Evolutionary conservation across 2,888 invertebrate genomes (phyloP).

Genomic region (Spilarctia lutea): DNA sequence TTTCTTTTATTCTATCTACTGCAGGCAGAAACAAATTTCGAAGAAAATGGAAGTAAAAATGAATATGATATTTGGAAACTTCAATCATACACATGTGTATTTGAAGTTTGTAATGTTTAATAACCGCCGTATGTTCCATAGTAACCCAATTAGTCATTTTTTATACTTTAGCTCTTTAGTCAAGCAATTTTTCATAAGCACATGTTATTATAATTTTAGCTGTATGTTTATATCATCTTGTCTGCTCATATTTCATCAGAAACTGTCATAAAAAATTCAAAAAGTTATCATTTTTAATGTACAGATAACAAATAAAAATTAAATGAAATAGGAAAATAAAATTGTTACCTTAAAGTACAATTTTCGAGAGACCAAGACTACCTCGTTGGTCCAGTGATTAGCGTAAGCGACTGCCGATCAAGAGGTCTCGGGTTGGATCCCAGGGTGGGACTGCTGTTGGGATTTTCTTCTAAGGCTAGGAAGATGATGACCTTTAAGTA

Average conservation of each 20-base stretch:
- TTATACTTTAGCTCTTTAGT: not conserved
- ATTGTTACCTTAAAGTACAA: no score
- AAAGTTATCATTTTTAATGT: not conserved
- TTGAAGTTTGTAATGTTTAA: not conserved
- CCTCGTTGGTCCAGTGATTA: no score
- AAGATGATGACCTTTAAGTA: no score
- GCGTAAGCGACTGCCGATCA: no score
- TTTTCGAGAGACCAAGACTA: no score
- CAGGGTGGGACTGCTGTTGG: no score
- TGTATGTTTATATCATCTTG: not conserved
- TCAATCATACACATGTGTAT: not conserved
- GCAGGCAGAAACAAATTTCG: not conserved
- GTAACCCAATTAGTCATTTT: not conserved
- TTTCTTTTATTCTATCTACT: not conserved
- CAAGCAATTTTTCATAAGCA: not conserved
- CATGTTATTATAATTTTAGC: not conserved
- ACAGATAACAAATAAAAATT: not conserved
- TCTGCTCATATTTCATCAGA: not conserved
- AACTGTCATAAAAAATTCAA: not conserved
- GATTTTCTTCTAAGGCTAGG: no score
- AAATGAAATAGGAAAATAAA: not conserved
- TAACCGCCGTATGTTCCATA: not conserved
- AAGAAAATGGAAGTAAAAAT: not conserved
- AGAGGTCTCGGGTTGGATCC: no score
- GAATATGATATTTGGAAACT: not conserved